These are phyloP conservation scores for Clarias batrachus DNA, from an alignment of 2,113 vertebrate species.

Conservation along the genomic window DNA sequence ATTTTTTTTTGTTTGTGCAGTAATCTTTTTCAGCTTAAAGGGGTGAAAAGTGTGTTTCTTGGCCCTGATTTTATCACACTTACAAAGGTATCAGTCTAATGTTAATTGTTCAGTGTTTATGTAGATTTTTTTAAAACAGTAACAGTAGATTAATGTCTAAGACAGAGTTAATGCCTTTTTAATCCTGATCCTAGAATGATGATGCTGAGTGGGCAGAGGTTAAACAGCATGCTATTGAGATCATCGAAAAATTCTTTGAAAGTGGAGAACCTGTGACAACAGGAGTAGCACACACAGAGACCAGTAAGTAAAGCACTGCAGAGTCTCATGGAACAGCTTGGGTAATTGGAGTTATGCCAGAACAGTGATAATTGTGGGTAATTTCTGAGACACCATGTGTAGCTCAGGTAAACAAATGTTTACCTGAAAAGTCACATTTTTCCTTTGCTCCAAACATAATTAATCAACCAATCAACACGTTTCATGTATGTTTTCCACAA, in stretches of 20 bases:
- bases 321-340: background rate
- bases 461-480: background rate
- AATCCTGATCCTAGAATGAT: slow-evolving; percentile 65
- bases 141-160: background rate
- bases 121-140: background rate
- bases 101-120: background rate
- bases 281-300: slow-evolving; percentile 67
- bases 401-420: background rate
- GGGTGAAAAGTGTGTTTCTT: slow-evolving; percentile 80
- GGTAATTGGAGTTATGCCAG: background rate
- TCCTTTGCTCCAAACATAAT: background rate
- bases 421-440: background rate
- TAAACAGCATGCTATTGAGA: slow-evolving; percentile 66
- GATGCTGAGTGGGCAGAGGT: slow-evolving; percentile 74
- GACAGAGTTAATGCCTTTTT: background rate
- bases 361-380: background rate
- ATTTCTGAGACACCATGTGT: background rate
- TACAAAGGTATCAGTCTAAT: slow-evolving; percentile 70
- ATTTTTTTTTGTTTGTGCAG: slow-evolving; percentile 58
- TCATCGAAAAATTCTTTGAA: slow-evolving; percentile 73
- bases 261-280: slow-evolving; percentile 72
- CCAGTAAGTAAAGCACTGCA: slow-evolving; percentile 65
- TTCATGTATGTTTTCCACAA: background rate
- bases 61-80: slow-evolving; percentile 81
- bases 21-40: slow-evolving; percentile 77